Base-by-base conservation (phyloP, 2,888 invertebrate species). In the Philaethria dido region DNA sequence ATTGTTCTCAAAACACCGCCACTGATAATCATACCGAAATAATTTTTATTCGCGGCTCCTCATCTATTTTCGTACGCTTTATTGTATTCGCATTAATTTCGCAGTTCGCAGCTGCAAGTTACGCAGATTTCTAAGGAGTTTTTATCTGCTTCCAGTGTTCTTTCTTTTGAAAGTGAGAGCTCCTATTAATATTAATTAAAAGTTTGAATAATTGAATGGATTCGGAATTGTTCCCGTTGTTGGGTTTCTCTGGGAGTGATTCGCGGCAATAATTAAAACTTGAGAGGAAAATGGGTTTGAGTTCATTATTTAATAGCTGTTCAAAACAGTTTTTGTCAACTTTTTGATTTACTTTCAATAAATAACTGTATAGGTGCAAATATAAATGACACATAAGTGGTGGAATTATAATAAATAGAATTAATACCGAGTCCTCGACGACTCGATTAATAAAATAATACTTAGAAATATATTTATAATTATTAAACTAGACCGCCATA, bases 161-260 rank as follows among this genome's bases (percentile, higher is more conserved):
- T 89, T 92, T 90, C 90, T 88, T 91, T 89, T 85, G 86, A 86
- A 88, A 90, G 83, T 87, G 87, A 87, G 88, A 86, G 86, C 84
- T 85, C 83, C 90, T 92, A 92, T 91, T 92, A 91, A 92, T 92
- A 92, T 92, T 92, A 92, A 92, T 92, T 92, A 92, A 92, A 92
- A 92, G 87, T 92, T 92, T 90, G 88, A 89, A 91, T 91, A 90
- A 92, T 88, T 91, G 88, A 90, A 91, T 88, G 85, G 84, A 87
- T 88, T 87, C 80, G 79, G 87, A 86, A 90, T 90, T 89, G 88
- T 91, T 85, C 85, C 75, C 85, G 88, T 87, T 88, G 87, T 88
- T 83, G 83, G 82, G 83, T 80, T 82, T 84, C 85, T 79, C 84
- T 81, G 83, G 81, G 83, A 85, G 80, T 83, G 84, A 87, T 85